Conservation (phyloP, 2,888 invertebrate species). For the Volucella bombylans region DNA sequence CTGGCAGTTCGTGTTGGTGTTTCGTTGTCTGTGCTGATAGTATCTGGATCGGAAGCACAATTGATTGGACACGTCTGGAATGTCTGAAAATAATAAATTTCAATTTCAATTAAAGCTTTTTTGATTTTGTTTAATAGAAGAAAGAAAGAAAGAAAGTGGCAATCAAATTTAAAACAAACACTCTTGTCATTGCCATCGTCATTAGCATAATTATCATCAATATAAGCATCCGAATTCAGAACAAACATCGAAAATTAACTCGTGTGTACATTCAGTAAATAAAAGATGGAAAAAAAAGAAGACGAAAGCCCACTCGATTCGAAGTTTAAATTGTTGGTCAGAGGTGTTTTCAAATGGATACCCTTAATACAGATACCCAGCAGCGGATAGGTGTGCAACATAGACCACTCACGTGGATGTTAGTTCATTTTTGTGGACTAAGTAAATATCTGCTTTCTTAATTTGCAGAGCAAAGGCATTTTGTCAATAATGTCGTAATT, state of each 20-base stretch:
- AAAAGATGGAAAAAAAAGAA: conserved; percentile 6
- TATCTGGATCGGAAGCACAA: conserved; percentile 81
- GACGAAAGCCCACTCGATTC: neutral
- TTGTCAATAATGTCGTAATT: neutral
- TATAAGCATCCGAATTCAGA: conserved; percentile 1
- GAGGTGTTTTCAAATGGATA: neutral
- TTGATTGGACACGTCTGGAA: conserved; percentile 87
- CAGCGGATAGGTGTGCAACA: neutral
- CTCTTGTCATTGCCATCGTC: neutral
- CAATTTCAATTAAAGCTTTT: neutral
- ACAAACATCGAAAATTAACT: conserved; percentile 5
- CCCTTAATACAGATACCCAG: neutral
- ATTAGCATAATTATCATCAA: neutral
- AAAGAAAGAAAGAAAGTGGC: conserved; percentile 2
- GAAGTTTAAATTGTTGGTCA: neutral
- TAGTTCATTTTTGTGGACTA: conserved; percentile 8
- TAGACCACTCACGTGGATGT: neutral
- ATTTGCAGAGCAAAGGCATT: neutral
- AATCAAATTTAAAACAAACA: neutral
- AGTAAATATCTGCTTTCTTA: conserved; percentile 3
- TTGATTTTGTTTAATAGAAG: neutral
- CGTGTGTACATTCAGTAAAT: conserved; percentile 16
- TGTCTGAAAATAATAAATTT: conserved; percentile 84
- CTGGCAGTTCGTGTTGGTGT: conserved; percentile 78
- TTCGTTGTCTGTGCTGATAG: conserved; percentile 79